Conservation (phyloP, 2,797 vertebrate species). For the Siniperca undulata region DNA sequence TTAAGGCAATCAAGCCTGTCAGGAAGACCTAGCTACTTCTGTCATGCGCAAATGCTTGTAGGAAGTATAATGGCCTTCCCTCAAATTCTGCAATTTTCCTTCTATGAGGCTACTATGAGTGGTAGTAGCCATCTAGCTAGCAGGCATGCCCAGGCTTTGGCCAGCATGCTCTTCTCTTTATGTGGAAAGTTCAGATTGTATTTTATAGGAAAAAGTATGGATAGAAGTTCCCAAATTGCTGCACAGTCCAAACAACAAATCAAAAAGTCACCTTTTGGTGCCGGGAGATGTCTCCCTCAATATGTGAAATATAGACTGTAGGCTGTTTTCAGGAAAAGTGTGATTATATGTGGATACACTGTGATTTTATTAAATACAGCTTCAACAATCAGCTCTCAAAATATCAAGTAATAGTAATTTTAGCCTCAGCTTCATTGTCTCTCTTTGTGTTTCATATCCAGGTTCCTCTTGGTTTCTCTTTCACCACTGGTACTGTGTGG, state of each 20-base stretch:
- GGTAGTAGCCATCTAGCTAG: background rate
- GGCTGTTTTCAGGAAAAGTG: no score
- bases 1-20: background rate
- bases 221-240: background rate
- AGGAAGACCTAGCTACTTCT: background rate
- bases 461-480: background rate
- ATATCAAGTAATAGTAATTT: no score
- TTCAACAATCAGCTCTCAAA: background rate
- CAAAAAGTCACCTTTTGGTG: no score
- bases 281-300: no score
- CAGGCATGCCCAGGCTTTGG: no score
- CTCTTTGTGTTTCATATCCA: background rate
- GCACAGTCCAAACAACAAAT: no score
- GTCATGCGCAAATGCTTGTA: background rate
- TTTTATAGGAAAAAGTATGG: background rate
- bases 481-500: conserved; percentile 8
- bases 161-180: background rate
- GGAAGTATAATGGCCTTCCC: background rate
- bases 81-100: background rate
- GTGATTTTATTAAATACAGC: background rate
- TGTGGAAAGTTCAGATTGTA: background rate
- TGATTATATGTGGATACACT: background rate
- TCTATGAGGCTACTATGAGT: background rate
- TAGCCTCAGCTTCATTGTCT: background rate
- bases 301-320: no score